phyloP scores from a whole-genome alignment of 2,113 vertebrate species.

The Chaetops frenatus region DNA sequence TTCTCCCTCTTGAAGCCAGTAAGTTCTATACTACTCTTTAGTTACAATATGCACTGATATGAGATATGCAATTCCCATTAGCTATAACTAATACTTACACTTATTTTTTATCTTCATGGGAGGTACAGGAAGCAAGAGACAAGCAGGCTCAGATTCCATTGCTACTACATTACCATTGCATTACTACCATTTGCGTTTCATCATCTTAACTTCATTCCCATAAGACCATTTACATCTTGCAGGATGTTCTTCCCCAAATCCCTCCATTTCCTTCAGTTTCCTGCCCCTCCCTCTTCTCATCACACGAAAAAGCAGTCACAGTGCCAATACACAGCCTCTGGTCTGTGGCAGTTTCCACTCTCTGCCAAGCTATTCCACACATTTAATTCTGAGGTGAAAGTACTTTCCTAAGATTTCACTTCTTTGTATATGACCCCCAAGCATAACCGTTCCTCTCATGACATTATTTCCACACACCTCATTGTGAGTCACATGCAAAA shows the following conservation, averaged over 20 bases:
- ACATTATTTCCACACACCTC: conserved; percentile 4
- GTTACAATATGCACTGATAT: not conserved
- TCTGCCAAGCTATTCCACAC: conserved; percentile 4
- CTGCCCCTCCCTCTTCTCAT: not conserved
- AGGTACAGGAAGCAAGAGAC: not conserved
- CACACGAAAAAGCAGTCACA: not conserved
- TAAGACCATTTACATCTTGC: not conserved
- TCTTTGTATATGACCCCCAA: conserved; percentile 2
- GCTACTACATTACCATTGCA: not conserved
- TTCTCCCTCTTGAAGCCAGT: not conserved
- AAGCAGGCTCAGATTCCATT: not conserved
- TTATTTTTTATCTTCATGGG: not conserved
- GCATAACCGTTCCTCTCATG: not conserved
- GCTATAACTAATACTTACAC: not conserved
- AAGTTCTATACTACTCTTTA: not conserved
- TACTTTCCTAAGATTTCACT: not conserved
- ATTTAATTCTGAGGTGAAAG: conserved; percentile 29
- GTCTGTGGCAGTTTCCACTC: not conserved
- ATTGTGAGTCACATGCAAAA: not conserved
- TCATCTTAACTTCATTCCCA: not conserved
- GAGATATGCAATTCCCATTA: not conserved
- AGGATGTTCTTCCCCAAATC: not conserved
- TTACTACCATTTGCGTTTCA: not conserved
- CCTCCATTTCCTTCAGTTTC: not conserved
- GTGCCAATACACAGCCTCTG: not conserved